Percentiles rank a stretch among this genome's conserved stretches.
phyloP scores from a whole-genome alignment of 2,797 vertebrate species.

The Alosa sapidissima region DNA sequence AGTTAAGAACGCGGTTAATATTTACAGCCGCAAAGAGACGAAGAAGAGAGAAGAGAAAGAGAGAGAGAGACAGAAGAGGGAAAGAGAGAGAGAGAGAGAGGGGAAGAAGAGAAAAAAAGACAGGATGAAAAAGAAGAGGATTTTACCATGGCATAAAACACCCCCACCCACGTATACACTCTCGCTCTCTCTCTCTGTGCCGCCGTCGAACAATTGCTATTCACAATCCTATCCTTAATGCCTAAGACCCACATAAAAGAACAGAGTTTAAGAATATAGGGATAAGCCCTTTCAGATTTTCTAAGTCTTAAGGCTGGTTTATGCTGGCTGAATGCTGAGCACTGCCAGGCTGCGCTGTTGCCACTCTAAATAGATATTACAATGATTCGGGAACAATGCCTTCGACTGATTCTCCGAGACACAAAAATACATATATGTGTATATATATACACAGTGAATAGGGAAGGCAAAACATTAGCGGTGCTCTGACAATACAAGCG shows the following conservation, averaged over 20 bases:
- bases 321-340: constrained; percentile 81
- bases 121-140: constrained; percentile 69
- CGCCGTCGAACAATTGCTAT: constrained; percentile 82
- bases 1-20: constrained; percentile 84
- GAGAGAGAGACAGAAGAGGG: constrained; percentile 35
- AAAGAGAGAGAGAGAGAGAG: constrained; percentile 25
- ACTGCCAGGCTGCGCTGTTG: constrained; percentile 78
- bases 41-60: constrained; percentile 33
- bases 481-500: constrained; percentile 71
- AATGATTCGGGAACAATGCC: constrained; percentile 84
- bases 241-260: constrained; percentile 86
- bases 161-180: constrained; percentile 80
- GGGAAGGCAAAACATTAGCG: constrained; percentile 77
- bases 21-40: constrained; percentile 69
- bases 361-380: constrained; percentile 88
- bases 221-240: constrained; percentile 87
- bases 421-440: constrained; percentile 80
- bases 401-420: constrained; percentile 77
- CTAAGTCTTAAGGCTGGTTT: constrained; percentile 84
- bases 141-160: constrained; percentile 78
- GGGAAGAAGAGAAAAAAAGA: constrained; percentile 50
- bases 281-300: constrained; percentile 85
- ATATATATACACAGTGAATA: constrained; percentile 71
- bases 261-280: constrained; percentile 84
- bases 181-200: constrained; percentile 68